Percentiles rank a stretch among this genome's conserved stretches.
Conservation (phyloP, 2,797 vertebrate genomes). For the Trichosurus vulpecula region DNA sequence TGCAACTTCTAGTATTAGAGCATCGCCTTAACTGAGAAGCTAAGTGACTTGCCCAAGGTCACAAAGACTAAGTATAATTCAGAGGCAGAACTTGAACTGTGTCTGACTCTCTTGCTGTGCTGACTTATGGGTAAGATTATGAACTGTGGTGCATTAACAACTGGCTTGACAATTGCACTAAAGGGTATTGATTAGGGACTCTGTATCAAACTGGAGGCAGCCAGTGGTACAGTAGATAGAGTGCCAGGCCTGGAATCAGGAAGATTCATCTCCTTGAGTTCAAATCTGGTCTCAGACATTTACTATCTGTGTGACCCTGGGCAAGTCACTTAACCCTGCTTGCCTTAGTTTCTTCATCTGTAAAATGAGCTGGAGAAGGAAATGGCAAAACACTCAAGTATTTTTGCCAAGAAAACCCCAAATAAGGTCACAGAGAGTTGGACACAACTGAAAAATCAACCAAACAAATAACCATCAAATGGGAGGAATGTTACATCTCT, state of each 20-base stretch:
- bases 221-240: background rate
- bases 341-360: background rate
- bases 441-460: background rate
- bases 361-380: background rate
- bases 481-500: background rate
- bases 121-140: background rate
- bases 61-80: background rate
- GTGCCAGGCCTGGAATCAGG: background rate
- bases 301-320: background rate
- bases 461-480: background rate
- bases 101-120: background rate
- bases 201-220: background rate
- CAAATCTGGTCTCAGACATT: background rate
- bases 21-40: background rate
- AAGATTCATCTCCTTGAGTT: background rate
- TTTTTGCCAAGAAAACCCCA: background rate
- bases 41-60: background rate
- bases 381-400: background rate
- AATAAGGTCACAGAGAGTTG: background rate
- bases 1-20: background rate
- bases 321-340: background rate
- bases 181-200: background rate
- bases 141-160: background rate
- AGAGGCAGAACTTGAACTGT: background rate
- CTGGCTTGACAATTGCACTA: background rate